A percentile compares a stretch with the other conserved stretches of the same genome.
phyloP scores from a whole-genome alignment of 2,797 vertebrate species.

The Labroides dimidiatus region DNA sequence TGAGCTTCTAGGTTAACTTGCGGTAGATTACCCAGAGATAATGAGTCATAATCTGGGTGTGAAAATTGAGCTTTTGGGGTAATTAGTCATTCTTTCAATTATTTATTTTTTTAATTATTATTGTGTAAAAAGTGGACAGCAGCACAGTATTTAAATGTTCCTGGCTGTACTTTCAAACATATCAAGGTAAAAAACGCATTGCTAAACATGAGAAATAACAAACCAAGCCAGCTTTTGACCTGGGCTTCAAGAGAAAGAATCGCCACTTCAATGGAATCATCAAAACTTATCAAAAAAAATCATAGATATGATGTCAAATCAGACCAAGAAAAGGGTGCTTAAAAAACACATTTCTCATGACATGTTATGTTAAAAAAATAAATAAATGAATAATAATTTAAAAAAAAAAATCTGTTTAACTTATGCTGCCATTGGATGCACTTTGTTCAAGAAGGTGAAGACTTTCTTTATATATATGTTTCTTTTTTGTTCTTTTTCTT shows the following conservation, averaged over 20 bases:
- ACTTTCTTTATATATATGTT: conserved; percentile 49
- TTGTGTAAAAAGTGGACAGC: neutral
- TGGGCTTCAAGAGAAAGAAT: conserved; percentile 6
- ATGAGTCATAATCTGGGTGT: conserved; percentile 30
- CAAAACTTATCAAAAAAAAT: conserved; percentile 1
- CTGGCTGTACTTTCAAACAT: conserved; percentile 20
- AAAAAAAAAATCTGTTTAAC: conserved; percentile 34
- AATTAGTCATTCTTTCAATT: neutral
- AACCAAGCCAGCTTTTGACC: conserved; percentile 15
- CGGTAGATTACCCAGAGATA: conserved; percentile 45
- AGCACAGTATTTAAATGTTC: conserved; percentile 7
- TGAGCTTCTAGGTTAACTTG: conserved; percentile 48
- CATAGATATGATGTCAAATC: conserved; percentile 4
- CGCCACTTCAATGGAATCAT: conserved; percentile 6
- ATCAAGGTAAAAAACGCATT: conserved; percentile 33
- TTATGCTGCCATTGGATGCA: conserved; percentile 26
- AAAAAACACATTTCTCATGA: conserved; percentile 12
- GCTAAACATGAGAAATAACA: conserved; percentile 24
- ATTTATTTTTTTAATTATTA: neutral
- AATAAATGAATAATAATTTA: too few species aligned
- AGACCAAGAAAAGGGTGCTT: neutral
- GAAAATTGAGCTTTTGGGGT: conserved; percentile 29
- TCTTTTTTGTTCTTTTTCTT: conserved; percentile 63
- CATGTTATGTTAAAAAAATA: conserved; percentile 29
- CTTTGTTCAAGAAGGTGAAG: conserved; percentile 61